Base-by-base conservation (phyloP, 2,797 vertebrate genomes). In the Poliocrania exsul region DNA sequence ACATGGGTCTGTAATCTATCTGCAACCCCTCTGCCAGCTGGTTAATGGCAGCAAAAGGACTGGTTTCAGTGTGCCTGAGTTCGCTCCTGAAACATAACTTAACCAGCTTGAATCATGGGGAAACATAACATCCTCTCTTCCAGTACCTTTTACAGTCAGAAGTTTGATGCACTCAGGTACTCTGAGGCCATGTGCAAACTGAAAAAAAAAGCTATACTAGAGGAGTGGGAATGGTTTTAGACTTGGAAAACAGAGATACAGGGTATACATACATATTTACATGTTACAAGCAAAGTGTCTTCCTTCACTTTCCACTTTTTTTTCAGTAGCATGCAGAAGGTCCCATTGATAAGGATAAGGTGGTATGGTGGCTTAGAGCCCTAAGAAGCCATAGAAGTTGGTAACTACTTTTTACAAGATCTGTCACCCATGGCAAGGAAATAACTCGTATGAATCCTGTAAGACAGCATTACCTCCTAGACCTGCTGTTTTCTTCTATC, bases 291-390 rank as follows among this genome's bases (percentile, higher is more conserved):
- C 18, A 50, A 71, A 82, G 20, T 29, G 53, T 7, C 10, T 82
- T 61, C 21, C 20, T 20, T 67, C 25, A 47, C 18, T 2, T 83
- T 78, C 42, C 5, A 29, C 38, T 14, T 33, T 26, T 42, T 86
- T 73, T 67, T 16, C 28, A 29, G 23, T 8, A 58, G 2, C 2
- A 9, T 0, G 14, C 1, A 0, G 51, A 25, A 40, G 47, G 13
- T 56, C 9, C 17, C 19, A 1, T 16, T 31, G 15, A 5, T 37
- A 49, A 66, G 40, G 42, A 20, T 13, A 33, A 73, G 25, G 35
- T 28, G 6, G 7, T 31, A n/a, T 12, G 23, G 29, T 65, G 21
- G 13, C 13, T 64, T 67, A 33, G 20, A 88, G 7, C 14, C 57
- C 31, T 57, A 70, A 77, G 38, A 78, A 78, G 11, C 16, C 53